These are phyloP conservation scores for Catostomus latipinnis DNA, from an alignment of 2,797 vertebrate genomes.

Conservation along the genomic window DNA sequence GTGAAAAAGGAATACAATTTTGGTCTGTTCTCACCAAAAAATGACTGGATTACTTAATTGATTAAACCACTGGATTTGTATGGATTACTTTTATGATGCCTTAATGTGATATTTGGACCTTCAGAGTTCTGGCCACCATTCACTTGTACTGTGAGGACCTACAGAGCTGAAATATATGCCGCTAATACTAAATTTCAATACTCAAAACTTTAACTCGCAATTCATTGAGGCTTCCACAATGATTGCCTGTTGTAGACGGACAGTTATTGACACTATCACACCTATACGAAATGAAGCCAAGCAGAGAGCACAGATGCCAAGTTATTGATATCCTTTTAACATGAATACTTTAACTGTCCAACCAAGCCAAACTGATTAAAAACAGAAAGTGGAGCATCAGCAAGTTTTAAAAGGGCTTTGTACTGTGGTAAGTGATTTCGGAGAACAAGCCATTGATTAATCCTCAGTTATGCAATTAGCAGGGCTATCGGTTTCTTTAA, in stretches of 20 bases:
- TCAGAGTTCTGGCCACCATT: too few species aligned
- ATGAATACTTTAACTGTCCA: not conserved
- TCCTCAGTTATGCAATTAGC: conserved; percentile 16
- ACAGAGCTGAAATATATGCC: too few species aligned
- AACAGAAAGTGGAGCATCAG: conserved; percentile 8
- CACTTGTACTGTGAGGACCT: too few species aligned
- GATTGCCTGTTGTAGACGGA: not conserved
- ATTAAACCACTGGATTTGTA: too few species aligned
- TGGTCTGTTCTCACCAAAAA: too few species aligned
- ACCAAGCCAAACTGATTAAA: conserved; percentile 7
- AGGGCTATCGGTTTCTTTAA: conserved; percentile 35
- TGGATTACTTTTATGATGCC: too few species aligned
- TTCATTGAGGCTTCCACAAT: not conserved
- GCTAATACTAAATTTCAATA: not conserved
- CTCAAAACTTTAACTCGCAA: not conserved
- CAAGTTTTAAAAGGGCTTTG: not conserved
- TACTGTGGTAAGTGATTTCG: conserved; percentile 4
- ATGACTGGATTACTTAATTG: too few species aligned
- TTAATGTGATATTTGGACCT: too few species aligned
- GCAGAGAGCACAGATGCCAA: not conserved
- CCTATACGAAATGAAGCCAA: not conserved
- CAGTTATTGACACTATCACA: not conserved
- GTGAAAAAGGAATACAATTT: too few species aligned
- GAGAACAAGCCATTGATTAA: conserved; percentile 9
- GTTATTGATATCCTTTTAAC: not conserved